Evolutionary conservation across 1,140 invertebrate species (phyloP), one percentile per base, ranked within the genome.

Genomic region (Drosophila pseudoananassae): DNA sequence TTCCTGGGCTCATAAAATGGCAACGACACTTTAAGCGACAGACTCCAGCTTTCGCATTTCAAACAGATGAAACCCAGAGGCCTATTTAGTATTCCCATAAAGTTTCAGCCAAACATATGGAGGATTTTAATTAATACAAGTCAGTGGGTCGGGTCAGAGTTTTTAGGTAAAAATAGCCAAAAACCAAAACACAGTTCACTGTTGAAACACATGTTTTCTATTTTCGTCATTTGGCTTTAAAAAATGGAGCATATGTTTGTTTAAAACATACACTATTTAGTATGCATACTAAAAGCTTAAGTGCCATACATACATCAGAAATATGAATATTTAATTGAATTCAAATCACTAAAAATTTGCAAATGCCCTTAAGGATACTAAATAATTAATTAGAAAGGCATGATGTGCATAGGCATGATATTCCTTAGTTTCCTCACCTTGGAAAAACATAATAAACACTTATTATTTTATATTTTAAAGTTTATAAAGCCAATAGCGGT

Each of bases 21-120:
- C 63, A 66, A 66, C 58, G 63, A 69, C 63, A 68, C 23, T 69
- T 69, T 36, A 29, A 68, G 49, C 17, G 63, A 45, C 49, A 54
- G 40, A 38, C 36, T 55, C 61, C n/a, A 1, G 9, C 25, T 68
- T 25, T 55, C 23, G 50, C 50, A 55, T 50, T 55, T 38, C 50
- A 47, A 69, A 47, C 43, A 36, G n/a, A 46, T 14, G 20, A 46
- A 31, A 36, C 20, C 17, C 14, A 15, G 14, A n/a, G 4, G 38
- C 38, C 5, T 8, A 40, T n/a, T 43, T 17, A 17, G 40, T 15
- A 6, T 43, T 43, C n/a, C 40, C n/a, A 9, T 9, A 43, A 43
- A 17, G 14, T 7, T 15, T 0, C 2, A 17, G 0, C 14, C 7
- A 14, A 17, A 15, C 40, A 15, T 43, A 15, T 14, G 40, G 40